phyloP scores from a whole-genome alignment of 2,797 vertebrate species.

The Ibycter americanus region DNA sequence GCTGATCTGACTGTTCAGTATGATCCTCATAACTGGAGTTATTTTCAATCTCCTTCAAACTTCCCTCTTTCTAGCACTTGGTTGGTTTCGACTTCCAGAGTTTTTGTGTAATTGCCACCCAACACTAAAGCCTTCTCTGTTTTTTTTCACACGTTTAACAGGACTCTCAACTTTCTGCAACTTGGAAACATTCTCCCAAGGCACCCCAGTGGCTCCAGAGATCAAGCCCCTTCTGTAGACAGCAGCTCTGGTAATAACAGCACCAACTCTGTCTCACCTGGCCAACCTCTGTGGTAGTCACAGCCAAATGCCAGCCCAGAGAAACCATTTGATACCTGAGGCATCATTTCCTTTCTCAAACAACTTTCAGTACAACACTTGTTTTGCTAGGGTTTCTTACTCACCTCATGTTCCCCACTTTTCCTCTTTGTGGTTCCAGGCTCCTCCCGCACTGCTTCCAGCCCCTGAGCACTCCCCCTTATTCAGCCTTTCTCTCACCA shows the following conservation, averaged over 20 bases:
- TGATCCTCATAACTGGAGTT: not conserved
- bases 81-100: not conserved
- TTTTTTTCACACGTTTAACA: not conserved
- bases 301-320: not conserved
- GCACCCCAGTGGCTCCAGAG: not conserved
- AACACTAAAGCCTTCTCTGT: not conserved
- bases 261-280: not conserved
- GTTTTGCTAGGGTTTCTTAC: not conserved
- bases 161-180: not conserved
- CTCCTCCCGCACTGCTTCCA: not conserved
- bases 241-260: not conserved
- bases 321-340: not conserved
- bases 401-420: not conserved
- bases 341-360: not conserved
- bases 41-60: not conserved
- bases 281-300: not conserved
- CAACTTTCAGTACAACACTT: not conserved
- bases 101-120: not conserved
- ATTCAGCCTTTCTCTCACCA: not conserved
- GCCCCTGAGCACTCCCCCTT: rapidly evolving
- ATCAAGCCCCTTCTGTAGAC: not conserved
- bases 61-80: not conserved
- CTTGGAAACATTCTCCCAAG: not conserved
- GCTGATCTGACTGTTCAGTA: not conserved
- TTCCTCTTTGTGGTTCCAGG: not conserved